A percentile compares a stretch with the other conserved stretches of the same genome.
These are phyloP conservation scores for Scaeva pyrastri DNA, from an alignment of 2,888 invertebrate genomes.

Conservation along the genomic window DNA sequence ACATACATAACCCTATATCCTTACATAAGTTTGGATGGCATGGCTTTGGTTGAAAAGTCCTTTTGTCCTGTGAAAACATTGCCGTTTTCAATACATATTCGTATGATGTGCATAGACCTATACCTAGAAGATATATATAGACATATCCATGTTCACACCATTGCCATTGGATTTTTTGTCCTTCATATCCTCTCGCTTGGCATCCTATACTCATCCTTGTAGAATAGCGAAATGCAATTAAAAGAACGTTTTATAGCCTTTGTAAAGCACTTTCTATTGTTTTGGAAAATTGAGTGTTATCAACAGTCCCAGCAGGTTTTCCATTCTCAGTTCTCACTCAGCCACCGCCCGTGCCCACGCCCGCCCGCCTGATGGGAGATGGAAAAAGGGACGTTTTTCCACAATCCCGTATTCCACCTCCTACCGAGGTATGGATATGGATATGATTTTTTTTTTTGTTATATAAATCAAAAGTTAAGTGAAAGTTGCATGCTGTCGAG, in stretches of 20 bases:
- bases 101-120: not conserved
- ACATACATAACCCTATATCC: not conserved
- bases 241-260: slow-evolving; percentile 84
- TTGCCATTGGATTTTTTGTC: slow-evolving; percentile 2
- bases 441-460: not conserved
- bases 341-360: too few relatives aligned
- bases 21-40: slow-evolving; percentile 18
- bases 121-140: not conserved
- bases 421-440: not conserved
- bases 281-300: slow-evolving; percentile 75
- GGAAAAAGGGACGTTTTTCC: not conserved
- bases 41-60: slow-evolving; percentile 61
- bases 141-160: slow-evolving; percentile 23
- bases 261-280: slow-evolving; percentile 76
- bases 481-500: slow-evolving; percentile 77
- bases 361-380: not conserved
- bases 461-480: slow-evolving; percentile 82
- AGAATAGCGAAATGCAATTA: slow-evolving; percentile 82
- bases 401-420: not conserved
- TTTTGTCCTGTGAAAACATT: slow-evolving; percentile 54
- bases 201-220: slow-evolving; percentile 12
- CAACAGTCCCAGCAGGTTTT: slow-evolving; percentile 72
- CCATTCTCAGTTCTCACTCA: too few relatives aligned
- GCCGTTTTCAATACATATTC: slow-evolving; percentile 38
- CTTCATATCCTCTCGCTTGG: not conserved